Base-by-base conservation (phyloP, 2,888 invertebrate species). In the Zygaena filipendulae region DNA sequence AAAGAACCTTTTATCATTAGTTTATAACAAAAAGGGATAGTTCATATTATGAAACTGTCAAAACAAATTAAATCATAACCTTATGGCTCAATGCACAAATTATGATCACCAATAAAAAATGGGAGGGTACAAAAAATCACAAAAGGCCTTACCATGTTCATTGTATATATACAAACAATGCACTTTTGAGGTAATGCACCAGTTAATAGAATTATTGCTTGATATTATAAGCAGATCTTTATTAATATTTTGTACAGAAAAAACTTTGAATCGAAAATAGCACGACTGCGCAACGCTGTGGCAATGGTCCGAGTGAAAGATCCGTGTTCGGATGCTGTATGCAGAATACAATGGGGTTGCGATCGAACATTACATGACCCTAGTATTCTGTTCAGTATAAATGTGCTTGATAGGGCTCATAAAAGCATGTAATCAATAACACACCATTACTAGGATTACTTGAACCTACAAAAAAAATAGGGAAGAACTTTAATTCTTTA, bases 11-110 rank as follows among this genome's bases (percentile, higher is more conserved):
- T 39, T 29, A 16, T 32, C 22, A n/a, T n/a, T n/a, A n/a, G n/a
- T n/a, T n/a, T n/a, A n/a, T n/a, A n/a, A n/a, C n/a, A 46, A 44
- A 54, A 55, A 49, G 42, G 56, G 44, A 55, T 51, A 46, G 42
- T 43, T 46, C 38, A 61, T 58, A 64, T 66, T 64, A 60, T 56
- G 57, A 61, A 48, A 62, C 59, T 79, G 81, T 74, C 80, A 74
- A 59, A 79, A 75, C 68, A 66, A 58, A 77, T 81, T 63, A 77
- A 60, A 77, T 79, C 81, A 81, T 79, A 80, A 74, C 64, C 71
- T 59, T 55, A 72, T 33, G 45, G 59, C 57, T 70, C 64, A 79
- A 69, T 74, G 56, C 59, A 42, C 54, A 56, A 55, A 54, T 54
- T 55, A 49, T n/a, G n/a, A n/a, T n/a, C n/a, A n/a, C n/a, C n/a